These are phyloP conservation scores for Arothron firmamentum DNA, from an alignment of 2,113 vertebrate genomes.

Conservation along the genomic window DNA sequence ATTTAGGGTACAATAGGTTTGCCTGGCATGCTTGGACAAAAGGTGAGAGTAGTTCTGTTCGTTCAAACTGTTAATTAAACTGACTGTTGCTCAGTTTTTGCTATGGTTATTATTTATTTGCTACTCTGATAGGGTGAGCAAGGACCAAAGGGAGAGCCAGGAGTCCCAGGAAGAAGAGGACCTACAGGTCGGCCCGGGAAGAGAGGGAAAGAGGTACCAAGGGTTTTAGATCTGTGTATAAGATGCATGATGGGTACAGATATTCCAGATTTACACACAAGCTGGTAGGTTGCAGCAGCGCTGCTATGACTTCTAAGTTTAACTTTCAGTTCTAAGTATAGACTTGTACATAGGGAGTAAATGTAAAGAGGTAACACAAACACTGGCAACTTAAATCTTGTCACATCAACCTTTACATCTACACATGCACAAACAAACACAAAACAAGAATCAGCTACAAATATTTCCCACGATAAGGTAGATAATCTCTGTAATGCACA, in stretches of 20 bases:
- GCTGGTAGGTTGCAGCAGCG: no score
- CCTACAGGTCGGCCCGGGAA: slow-evolving; percentile 69
- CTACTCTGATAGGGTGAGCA: slow-evolving; percentile 55
- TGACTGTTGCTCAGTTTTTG: not conserved
- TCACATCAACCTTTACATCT: not conserved
- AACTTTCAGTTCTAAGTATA: slow-evolving; percentile 15
- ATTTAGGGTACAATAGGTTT: slow-evolving; percentile 60
- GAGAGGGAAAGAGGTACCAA: slow-evolving; percentile 66
- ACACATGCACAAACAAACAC: not conserved
- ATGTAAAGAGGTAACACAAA: not conserved
- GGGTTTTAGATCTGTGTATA: not conserved
- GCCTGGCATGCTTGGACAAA: slow-evolving; percentile 70
- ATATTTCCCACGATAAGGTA: not conserved
- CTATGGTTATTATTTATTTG: not conserved
- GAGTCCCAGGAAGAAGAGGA: slow-evolving; percentile 64
- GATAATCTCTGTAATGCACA: slow-evolving; percentile 20
- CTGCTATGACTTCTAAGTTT: not conserved
- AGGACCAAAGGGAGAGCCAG: slow-evolving; percentile 63
- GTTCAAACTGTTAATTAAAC: not conserved
- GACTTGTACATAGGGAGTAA: not conserved
- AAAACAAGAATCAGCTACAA: not conserved
- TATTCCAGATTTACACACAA: not conserved
- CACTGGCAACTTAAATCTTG: not conserved
- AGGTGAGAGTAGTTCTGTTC: slow-evolving; percentile 41
- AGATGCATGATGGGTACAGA: not conserved